Conservation (phyloP, 92 coral and sea anemone genomes). For the Anthopleura xanthogrammica region DNA sequence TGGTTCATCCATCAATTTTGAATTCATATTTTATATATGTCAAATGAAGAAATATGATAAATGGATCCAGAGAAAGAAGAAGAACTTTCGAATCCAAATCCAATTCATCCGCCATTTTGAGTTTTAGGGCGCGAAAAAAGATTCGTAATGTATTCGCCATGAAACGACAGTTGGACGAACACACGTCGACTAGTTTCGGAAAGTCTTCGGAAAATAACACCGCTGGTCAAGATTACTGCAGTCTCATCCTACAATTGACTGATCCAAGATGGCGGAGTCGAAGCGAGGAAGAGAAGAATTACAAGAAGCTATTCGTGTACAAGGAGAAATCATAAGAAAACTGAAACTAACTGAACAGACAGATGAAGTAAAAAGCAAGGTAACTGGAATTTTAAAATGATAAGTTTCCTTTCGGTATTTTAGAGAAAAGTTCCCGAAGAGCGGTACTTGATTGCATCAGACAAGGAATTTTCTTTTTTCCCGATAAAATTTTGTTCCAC, state of each 20-base stretch:
- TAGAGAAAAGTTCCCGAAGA: background rate
- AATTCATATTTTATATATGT: background rate
- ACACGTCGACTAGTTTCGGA: background rate
- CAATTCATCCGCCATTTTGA: background rate
- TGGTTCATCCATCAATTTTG: background rate
- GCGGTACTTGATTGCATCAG: slow-evolving; percentile 3
- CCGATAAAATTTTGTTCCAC: background rate
- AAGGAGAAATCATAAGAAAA: slow-evolving; percentile 75
- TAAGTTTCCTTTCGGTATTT: background rate
- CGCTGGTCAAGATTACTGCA: slow-evolving; percentile 34
- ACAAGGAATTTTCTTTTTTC: background rate
- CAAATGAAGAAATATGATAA: background rate
- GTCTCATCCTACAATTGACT: background rate
- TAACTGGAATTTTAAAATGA: slow-evolving; percentile 16
- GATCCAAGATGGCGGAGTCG: slow-evolving; percentile 76
- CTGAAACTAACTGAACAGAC: slow-evolving; percentile 83
- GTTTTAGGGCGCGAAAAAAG: background rate
- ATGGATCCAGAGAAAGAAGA: background rate
- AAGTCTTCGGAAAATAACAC: slow-evolving; percentile 1
- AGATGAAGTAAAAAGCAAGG: slow-evolving; percentile 95
- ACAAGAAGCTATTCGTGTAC: slow-evolving; percentile 72
- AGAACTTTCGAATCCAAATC: too few species aligned
- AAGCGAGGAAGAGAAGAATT: slow-evolving; percentile 56
- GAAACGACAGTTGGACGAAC: background rate
- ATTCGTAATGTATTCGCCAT: background rate